Evolutionary conservation across 2,797 vertebrate genomes (phyloP), one percentile per base, ranked within the genome.

Genomic region (Anabas testudineus): DNA sequence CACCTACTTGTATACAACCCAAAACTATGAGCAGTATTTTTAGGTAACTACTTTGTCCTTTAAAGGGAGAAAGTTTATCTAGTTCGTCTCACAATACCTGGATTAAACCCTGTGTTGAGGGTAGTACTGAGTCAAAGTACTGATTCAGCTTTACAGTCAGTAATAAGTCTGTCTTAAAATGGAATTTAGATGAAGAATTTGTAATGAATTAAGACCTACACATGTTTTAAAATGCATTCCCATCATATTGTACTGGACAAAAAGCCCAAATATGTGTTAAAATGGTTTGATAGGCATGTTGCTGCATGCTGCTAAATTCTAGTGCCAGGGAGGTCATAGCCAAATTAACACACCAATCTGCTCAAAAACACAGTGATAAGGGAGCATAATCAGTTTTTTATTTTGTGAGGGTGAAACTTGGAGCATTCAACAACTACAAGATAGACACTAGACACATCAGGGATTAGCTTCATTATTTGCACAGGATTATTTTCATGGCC

Each of bases 281-380:
- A 70, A 47, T 80, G 49, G 26, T 71, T 59, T 75, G 70, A 47
- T 62, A 55, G 67, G 67, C 68, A 65, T 54, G 43, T 48, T 59
- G 46, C 52, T 36, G 39, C 74, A 54, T 78, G 71, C 67, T 68
- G 74, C 42, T 30, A 52, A 48, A 59, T 67, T 69, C 19, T 37
- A 5, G 15, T 83, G 77, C 58, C 78, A 84, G 66, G 46, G 67
- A 85, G 77, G 77, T 84, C 81, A 77, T 22, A 46, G 65, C 58
- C 69, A 82, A 80, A 87, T 74, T 69, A 67, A 60, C 70, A 47
- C 67, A 74, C 56, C 67, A 77, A 74, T 81, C 79, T 74, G 78
- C 56, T 74, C 39, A 58, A 41, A 60, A 68, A 56, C 66, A 22
- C 67, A 32, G 53, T 62, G 57, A 63, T 71, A 32, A 32, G 52